Evolutionary conservation across 2,888 invertebrate genomes (phyloP), one percentile per base, ranked within the genome.

Genomic region (Drosophila atripex): DNA sequence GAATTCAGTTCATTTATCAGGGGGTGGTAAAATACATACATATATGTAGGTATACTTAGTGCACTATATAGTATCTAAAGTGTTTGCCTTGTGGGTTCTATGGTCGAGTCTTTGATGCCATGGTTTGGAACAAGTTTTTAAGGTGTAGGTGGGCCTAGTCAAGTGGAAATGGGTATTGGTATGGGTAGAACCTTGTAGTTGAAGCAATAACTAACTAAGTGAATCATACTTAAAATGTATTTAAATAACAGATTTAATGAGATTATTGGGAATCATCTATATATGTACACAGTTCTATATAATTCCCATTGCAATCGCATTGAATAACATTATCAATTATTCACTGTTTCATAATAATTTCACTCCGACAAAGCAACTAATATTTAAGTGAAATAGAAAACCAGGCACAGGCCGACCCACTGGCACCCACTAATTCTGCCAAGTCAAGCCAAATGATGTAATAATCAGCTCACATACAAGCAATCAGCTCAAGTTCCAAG

Each of bases 371-470:
- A 16, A 30, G 12, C 21, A 11, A 23, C 16, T 28, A 59, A 60
- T 38, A 47, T 21, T 21, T 28, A 38, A 58, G 28, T 45, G 45
- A 16, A 46, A 18, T 32, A 45, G 18, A 43, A 45, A 18, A 39
- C 41, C 39, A 52, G 23, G 52, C 52, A 52, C 41, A 1, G 12
- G 30, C 14, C 12, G 16, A 21, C 32, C 12, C n/a, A n/a, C 25
- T 18, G 9, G 43, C 43, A 35, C 51, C 51, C 21, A 45, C 41
- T 53, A 73, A 73, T 73, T 80, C 71, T 80, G 71, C 61, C 50
- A 43, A 52, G 56, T 38, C 54, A 50, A 63, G 66, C 64, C 30
- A 16, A 66, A 54, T 83, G 80, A 83, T 60, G 84, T 75, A 83
- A 86, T 75, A 65, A 50, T 55, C 45, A 63, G 49, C 55, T 46